These are phyloP conservation scores for Brotogeris chrysoptera DNA, from an alignment of 2,797 vertebrate genomes.

Conservation along the genomic window DNA sequence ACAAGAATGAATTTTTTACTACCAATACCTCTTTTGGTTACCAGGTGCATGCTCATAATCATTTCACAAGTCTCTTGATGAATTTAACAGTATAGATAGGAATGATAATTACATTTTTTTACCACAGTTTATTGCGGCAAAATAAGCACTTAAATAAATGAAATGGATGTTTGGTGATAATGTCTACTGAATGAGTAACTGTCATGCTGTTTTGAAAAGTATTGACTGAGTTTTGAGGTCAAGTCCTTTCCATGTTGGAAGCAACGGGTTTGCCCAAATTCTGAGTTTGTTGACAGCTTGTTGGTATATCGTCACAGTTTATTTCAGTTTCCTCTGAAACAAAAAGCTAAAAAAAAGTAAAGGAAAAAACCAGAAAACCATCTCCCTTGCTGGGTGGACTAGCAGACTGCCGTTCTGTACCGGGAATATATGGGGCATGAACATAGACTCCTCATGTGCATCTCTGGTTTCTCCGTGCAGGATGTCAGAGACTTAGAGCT, in stretches of 20 bases:
- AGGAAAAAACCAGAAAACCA: neutral
- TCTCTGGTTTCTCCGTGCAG: neutral
- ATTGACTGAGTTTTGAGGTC: neutral
- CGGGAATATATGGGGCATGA: neutral
- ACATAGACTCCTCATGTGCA: rapidly evolving
- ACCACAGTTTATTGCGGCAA: neutral
- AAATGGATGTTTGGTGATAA: neutral
- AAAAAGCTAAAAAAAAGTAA: neutral
- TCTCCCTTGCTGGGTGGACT: neutral
- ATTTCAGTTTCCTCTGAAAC: neutral
- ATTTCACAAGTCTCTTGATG: neutral
- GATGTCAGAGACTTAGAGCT: neutral
- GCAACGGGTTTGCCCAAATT: neutral
- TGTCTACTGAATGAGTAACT: neutral
- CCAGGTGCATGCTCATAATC: neutral
- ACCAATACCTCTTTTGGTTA: neutral
- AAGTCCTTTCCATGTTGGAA: neutral
- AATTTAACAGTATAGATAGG: neutral
- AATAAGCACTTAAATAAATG: neutral
- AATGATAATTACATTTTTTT: neutral
- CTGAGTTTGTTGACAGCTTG: neutral
- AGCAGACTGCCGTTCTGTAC: neutral
- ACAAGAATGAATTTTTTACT: neutral
- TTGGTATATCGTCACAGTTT: neutral
- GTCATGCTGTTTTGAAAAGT: neutral